phyloP scores from a whole-genome alignment of 1,140 invertebrate genomes.

The Hestina assimilis region DNA sequence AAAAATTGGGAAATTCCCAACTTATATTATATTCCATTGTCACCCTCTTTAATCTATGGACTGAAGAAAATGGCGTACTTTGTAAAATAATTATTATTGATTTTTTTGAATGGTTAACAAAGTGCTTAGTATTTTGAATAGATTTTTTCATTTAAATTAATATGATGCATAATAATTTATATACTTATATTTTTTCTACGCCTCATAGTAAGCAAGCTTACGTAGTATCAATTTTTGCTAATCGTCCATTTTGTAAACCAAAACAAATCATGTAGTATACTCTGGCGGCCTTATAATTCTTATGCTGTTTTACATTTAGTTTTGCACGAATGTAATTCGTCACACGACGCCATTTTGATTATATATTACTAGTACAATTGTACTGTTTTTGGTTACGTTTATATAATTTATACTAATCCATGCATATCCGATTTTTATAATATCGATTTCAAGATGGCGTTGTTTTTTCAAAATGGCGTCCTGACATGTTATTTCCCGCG shows the following conservation, averaged over 20 bases:
- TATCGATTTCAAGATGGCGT: neutral
- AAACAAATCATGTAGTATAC: constrained; percentile 43
- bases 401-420: constrained; percentile 4
- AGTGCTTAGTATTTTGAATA: no score
- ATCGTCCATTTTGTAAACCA: constrained; percentile 45
- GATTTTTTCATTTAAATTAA: neutral
- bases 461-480: constrained; percentile 37
- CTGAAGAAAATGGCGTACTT: constrained; percentile 1
- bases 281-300: constrained; percentile 37
- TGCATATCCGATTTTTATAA: constrained; percentile 11
- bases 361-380: neutral
- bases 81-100: neutral
- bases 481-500: constrained; percentile 28
- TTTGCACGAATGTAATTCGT: constrained; percentile 14
- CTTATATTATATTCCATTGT: constrained; percentile 24
- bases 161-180: constrained; percentile 4
- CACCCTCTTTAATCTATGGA: constrained; percentile 1
- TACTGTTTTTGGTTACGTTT: neutral
- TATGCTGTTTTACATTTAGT: constrained; percentile 33
- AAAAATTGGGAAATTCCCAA: constrained; percentile 7
- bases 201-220: constrained; percentile 11
- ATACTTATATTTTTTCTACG: neutral
- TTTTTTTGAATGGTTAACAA: no score
- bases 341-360: constrained; percentile 9
- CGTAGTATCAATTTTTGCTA: constrained; percentile 39